Conservation (phyloP, 2,888 invertebrate species). For the Tetragonula carbonaria region DNA sequence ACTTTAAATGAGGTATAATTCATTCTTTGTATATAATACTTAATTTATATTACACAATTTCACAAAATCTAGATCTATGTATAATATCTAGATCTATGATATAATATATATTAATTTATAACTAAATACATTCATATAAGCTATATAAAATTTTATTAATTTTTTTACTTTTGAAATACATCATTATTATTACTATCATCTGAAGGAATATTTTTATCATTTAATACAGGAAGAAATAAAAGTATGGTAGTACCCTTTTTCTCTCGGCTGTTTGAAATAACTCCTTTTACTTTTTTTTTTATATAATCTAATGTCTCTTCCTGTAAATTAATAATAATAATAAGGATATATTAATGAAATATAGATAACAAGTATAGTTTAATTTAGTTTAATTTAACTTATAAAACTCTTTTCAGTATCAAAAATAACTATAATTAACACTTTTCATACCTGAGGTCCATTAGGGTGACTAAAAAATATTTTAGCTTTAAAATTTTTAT, state of each 20-base stretch:
- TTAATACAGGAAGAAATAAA: not conserved
- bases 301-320: not conserved
- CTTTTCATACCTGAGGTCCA: conserved; percentile 24
- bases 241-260: not conserved
- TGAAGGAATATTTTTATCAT: not conserved
- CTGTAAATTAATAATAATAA: conserved; percentile 20
- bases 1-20: not conserved
- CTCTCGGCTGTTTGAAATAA: fast-evolving
- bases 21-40: not conserved
- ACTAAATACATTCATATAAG: not conserved
- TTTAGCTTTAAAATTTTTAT: conserved; percentile 78
- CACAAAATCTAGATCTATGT: not conserved
- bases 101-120: not conserved
- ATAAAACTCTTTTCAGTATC: not conserved
- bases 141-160: not conserved
- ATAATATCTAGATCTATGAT: not conserved
- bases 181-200: not conserved
- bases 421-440: not conserved
- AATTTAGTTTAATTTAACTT: not conserved
- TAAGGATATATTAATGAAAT: no score
- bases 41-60: not conserved
- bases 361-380: no score
- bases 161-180: not conserved
- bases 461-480: conserved; percentile 71
- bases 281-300: conserved; percentile 9